These are phyloP conservation scores for Sarcophilus harrisii DNA, from an alignment of 2,797 vertebrate genomes.

Conservation along the genomic window DNA sequence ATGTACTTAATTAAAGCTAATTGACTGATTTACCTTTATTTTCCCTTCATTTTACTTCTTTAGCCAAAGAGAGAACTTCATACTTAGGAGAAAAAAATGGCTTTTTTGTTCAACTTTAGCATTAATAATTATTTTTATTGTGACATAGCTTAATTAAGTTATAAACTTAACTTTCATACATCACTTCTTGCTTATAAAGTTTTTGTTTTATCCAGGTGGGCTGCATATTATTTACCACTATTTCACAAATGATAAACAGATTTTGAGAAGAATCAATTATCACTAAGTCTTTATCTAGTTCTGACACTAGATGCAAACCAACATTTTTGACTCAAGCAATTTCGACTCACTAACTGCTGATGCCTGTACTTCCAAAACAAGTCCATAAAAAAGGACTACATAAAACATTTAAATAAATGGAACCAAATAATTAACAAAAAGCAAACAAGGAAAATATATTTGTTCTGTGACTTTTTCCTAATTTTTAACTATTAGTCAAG, in stretches of 20 bases:
- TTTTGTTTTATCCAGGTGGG: background rate
- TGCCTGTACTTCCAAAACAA: background rate
- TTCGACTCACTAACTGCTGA: background rate
- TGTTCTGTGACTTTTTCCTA: background rate
- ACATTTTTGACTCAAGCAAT: background rate
- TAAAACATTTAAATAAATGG: background rate
- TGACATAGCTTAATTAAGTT: background rate
- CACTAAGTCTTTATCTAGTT: no score
- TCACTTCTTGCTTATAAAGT: background rate
- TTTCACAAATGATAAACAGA: background rate
- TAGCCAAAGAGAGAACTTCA: background rate
- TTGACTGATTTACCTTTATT: background rate
- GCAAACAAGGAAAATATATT: background rate
- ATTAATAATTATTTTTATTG: no score
- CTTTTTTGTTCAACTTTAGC: background rate
- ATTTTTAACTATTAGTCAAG: background rate
- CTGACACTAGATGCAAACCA: background rate
- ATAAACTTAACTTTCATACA: no score
- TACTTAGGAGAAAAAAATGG: background rate
- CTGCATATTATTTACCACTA: background rate
- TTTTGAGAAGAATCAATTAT: background rate
- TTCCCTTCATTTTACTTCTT: background rate
- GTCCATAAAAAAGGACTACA: background rate
- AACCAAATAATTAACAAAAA: background rate
- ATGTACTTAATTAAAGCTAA: background rate